Evolutionary conservation across 2,113 vertebrate genomes (phyloP), one percentile per base, ranked within the genome.

Genomic region (Grammomys dolichurus): DNA sequence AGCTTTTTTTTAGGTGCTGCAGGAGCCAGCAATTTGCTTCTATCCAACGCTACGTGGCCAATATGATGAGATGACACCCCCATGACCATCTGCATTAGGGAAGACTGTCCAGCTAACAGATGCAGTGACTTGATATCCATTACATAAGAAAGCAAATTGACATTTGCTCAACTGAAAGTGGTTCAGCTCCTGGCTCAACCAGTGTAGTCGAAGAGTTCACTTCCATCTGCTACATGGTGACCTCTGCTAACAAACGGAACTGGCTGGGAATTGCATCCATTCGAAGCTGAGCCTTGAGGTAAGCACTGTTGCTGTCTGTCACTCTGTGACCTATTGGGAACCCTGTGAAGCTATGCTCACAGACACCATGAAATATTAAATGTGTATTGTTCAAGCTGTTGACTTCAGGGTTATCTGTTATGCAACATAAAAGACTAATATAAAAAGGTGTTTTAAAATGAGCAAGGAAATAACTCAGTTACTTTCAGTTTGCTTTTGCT

Each of bases 21-120:
- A 3, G 4, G 36, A 0, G 4, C 5, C 20, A 36, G 2, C 43
- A 28, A 51, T 14, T 63, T 89, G 28, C 6, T 60, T 89, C 4
- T 87, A 63, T 58, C 3, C 8, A 80, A 40, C 3, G 14, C 5
- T 48, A 58, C n/a, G 48, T 46, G 10, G 94, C 31, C 63, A n/a
- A 78, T 0, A 11, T 31, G 12, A 48, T 26, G 36, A 0, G 24
- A 22, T 73, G 3, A 46, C 11, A 28, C 26, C 51, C 43, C 22
- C 43, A 2, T 78, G 40, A 80, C 67, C 14, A 1, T 33, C 9
- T 48, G 28, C 0, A 65, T 48, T 54, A 46, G 40, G 82, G 22
- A 87, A 73, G n/a, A 76, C 36, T 70, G 0, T 14, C 36, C 14
- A 48, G 13, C 4, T 73, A 60, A 81, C 3, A 76, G 22, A 70